A percentile compares a stretch with the other conserved stretches of the same genome.
Conservation (phyloP, 2,113 vertebrate genomes). For the Ursus arctos region DNA sequence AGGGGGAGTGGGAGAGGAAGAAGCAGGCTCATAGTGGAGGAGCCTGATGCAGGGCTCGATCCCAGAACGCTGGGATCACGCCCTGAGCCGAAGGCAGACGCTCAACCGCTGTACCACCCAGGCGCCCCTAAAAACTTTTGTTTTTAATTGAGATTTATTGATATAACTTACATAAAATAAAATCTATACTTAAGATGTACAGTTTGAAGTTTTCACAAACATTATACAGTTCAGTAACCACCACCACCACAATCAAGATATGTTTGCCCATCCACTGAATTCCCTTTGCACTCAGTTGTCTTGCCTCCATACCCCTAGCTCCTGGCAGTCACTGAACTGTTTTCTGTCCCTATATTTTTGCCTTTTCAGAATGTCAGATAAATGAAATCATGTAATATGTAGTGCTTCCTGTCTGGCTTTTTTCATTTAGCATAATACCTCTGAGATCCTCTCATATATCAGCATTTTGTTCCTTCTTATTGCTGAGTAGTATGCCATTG, state of each 20-base stretch:
- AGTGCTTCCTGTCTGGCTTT: neutral
- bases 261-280: neutral
- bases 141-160: conserved; percentile 36
- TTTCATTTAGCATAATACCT: neutral
- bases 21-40: too few relatives aligned
- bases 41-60: too few relatives aligned
- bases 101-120: too few relatives aligned
- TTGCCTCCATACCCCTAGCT: neutral
- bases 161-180: neutral
- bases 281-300: neutral
- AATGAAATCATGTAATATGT: neutral
- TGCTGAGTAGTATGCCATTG: neutral
- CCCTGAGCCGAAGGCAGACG: too few relatives aligned
- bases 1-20: too few relatives aligned
- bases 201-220: neutral
- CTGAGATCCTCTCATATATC: neutral
- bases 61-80: too few relatives aligned
- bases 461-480: neutral
- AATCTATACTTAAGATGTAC: neutral
- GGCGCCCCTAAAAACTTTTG: neutral
- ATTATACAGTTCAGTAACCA: neutral
- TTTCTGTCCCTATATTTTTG: neutral
- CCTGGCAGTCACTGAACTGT: neutral
- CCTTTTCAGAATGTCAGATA: conserved; percentile 1
- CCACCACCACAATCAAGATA: neutral